Evolutionary conservation across 1,140 invertebrate species (phyloP).

Genomic region (Andrena cerasifolii): DNA sequence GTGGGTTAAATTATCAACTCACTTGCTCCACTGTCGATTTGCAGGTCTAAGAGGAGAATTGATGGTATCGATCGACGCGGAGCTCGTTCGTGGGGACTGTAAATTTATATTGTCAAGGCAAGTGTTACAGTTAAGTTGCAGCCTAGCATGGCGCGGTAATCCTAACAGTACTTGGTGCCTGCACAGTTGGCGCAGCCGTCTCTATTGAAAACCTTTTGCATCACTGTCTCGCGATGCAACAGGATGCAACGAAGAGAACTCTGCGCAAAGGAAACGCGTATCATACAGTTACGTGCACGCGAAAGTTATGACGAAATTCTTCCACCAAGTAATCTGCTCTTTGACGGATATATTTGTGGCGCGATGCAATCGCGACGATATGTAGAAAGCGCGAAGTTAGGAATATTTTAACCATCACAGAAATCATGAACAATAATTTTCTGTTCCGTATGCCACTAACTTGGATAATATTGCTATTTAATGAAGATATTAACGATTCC

Average conservation of each 20-base stretch:
- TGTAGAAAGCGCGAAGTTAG: not conserved
- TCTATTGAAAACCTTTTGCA: slow-evolving; percentile 53
- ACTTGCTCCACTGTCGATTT: no score
- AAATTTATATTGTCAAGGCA: slow-evolving; percentile 52
- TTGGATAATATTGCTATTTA: no score
- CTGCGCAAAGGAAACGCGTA: slow-evolving; percentile 9
- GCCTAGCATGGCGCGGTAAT: slow-evolving; percentile 40
- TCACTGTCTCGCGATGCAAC: slow-evolving; percentile 54
- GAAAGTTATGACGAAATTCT: slow-evolving; percentile 20
- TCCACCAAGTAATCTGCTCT: not conserved
- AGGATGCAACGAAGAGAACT: slow-evolving; percentile 37
- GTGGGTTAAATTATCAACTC: no score
- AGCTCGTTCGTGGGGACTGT: not conserved
- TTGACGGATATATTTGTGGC: not conserved
- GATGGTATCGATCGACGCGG: not conserved
- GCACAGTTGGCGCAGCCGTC: slow-evolving; percentile 53
- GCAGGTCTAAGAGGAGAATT: not conserved
- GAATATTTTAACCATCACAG: not conserved
- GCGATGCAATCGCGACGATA: not conserved
- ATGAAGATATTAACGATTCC: no score
- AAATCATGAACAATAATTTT: not conserved
- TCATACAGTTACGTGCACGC: not conserved
- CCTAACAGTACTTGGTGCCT: slow-evolving; percentile 68
- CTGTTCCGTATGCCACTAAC: no score
- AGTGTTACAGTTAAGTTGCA: slow-evolving; percentile 59